Evolutionary conservation across 2,113 vertebrate genomes (phyloP), one percentile per base, ranked within the genome.

Genomic region (Callithrix jacchus): DNA sequence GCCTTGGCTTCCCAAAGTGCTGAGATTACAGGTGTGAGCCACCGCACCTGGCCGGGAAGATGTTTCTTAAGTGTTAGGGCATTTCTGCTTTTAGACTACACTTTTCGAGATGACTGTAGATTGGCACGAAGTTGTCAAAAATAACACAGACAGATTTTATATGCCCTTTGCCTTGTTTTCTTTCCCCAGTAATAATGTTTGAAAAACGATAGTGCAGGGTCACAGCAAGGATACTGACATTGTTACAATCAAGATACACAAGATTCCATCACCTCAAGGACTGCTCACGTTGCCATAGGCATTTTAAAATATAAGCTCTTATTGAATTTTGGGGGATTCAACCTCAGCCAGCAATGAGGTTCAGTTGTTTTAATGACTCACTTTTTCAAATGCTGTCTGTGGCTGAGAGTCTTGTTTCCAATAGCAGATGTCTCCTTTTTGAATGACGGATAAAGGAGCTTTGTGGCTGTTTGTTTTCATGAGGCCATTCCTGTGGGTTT

Each of bases 161-260:
- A n/a, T 13, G 6, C 21, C 18, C 30, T 25, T 71, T 35, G 17
- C 27, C 27, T 76, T 11, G n/a, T 35, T 70, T 40, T 35, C 27
- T 45, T 52, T 76, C 32, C 8, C n/a, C 16, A 47, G 3, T 61
- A 73, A 25, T 49, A 20, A 16, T 47, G 25, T 25, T 86, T 81
- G 32, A 42, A 42, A 85, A 68, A 56, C 23, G 25, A 0, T 0
- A 27, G 52, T 9, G 1, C 1, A 1, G 1, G 5, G 1, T 77
- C 76, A 14, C 61, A 64, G 6, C 40, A 23, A 58, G 20, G 14
- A 6, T 45, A 13, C 1, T 40, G 9, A 35, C 47, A 37, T 0
- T 1, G 11, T 23, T 6, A n/a, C 4, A 45, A 54, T 68, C 14
- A 6, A 68, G n/a, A 16, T 18, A 5, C 9, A 56, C 66, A 56